Percentiles rank a stretch among this genome's conserved stretches.
These are phyloP conservation scores for Cairina moschata DNA, from an alignment of 2,113 vertebrate species.

Conservation along the genomic window DNA sequence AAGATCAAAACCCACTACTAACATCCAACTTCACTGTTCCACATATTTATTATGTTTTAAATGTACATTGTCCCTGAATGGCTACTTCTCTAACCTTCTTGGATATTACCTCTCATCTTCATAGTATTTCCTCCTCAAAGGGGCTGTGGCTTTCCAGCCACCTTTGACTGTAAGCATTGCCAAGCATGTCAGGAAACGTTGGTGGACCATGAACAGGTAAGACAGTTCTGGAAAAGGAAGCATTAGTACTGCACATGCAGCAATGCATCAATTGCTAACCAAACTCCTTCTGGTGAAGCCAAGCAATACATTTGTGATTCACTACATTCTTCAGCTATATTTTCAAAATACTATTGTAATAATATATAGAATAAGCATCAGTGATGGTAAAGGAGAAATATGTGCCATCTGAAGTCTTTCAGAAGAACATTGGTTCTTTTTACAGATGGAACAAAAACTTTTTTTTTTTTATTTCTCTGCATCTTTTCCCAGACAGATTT, in stretches of 20 bases:
- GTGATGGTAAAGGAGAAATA: background rate
- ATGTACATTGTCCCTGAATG: background rate
- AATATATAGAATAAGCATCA: background rate
- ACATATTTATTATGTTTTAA: background rate
- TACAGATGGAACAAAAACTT: background rate
- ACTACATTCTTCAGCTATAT: background rate
- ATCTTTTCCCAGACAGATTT: slow-evolving; percentile 17
- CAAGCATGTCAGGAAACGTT: background rate
- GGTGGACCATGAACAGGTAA: background rate
- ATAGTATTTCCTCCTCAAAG: background rate
- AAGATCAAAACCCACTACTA: background rate
- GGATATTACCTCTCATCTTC: background rate
- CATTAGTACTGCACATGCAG: background rate
- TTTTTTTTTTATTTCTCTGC: slow-evolving; percentile 1
- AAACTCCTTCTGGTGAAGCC: background rate
- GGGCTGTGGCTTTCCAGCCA: background rate
- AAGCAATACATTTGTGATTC: background rate
- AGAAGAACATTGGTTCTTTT: background rate
- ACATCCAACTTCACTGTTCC: background rate
- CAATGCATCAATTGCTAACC: background rate
- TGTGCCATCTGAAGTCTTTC: background rate
- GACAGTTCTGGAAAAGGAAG: background rate
- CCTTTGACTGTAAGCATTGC: background rate
- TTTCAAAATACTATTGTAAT: background rate
- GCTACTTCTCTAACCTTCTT: background rate